Conservation (phyloP, 2,888 invertebrate species). For the Dolichomitus sp. region DNA sequence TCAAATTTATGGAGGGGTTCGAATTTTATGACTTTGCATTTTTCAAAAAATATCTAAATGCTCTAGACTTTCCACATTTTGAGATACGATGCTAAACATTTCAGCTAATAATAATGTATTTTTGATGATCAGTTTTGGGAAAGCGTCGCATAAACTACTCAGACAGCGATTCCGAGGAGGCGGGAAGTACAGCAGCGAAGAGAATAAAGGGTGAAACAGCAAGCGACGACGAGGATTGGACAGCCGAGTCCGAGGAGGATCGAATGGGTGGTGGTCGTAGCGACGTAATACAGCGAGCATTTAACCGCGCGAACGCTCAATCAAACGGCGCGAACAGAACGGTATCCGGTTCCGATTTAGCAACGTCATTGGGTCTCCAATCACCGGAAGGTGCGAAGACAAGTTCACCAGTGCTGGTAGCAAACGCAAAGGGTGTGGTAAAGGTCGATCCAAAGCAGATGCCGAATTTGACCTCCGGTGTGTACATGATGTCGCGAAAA, state of each 20-base stretch:
- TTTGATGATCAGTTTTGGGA: conserved; percentile 76
- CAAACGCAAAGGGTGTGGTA: conserved; percentile 90
- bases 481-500: conserved; percentile 93
- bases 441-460: conserved; percentile 92
- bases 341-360: conserved; percentile 87
- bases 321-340: conserved; percentile 84
- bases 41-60: no score
- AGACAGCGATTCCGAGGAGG: conserved; percentile 87
- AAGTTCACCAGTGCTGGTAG: conserved; percentile 84
- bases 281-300: conserved; percentile 84
- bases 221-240: conserved; percentile 86
- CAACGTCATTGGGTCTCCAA: conserved; percentile 87
- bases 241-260: conserved; percentile 87
- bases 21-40: no score
- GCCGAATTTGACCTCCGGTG: conserved; percentile 89
- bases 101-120: background rate
- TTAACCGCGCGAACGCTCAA: conserved; percentile 82
- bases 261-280: conserved; percentile 79
- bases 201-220: conserved; percentile 87
- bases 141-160: conserved; percentile 86
- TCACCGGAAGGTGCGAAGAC: conserved; percentile 71
- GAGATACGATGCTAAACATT: background rate
- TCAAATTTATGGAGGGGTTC: no score
- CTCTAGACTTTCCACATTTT: no score
- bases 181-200: conserved; percentile 86